phyloP scores from a whole-genome alignment of 2,113 vertebrate genomes.

The Dinomys branickii region DNA sequence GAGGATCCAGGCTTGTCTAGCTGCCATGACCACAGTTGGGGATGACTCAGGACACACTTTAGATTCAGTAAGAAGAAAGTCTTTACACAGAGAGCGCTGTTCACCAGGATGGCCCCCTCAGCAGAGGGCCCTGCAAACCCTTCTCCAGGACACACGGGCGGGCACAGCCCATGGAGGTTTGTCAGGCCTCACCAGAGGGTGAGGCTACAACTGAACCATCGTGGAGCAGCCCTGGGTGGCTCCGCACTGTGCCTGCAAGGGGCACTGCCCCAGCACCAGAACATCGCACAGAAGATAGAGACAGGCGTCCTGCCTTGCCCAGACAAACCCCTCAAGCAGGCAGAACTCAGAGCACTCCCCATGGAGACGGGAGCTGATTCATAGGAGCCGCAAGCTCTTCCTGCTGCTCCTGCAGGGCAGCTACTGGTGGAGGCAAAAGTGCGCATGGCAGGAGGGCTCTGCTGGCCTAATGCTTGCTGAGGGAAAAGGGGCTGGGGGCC shows the following conservation, averaged over 20 bases:
- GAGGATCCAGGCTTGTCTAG: background rate
- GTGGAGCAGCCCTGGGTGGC: background rate
- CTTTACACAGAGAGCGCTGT: background rate
- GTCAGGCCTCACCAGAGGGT: background rate
- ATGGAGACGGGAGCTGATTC: background rate
- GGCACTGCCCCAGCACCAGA: background rate
- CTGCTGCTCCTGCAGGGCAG: background rate
- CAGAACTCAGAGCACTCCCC: rapidly evolving
- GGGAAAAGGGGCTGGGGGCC: too few relatives aligned
- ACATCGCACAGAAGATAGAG: background rate
- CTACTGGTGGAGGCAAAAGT: background rate
- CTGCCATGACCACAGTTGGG: background rate
- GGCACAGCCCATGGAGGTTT: rapidly evolving
- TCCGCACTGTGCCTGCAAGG: background rate
- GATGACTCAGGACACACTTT: background rate
- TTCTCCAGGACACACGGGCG: background rate
- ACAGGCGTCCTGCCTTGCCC: background rate
- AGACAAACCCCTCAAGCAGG: background rate
- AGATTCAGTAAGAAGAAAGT: background rate
- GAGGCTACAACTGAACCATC: background rate
- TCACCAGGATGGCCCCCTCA: background rate
- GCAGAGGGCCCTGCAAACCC: background rate
- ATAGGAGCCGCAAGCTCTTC: background rate
- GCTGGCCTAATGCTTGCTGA: rapidly evolving
- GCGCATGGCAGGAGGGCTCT: rapidly evolving